Base-by-base conservation (phyloP, 1,140 invertebrate genomes). In the Heliothis subflexa region DNA sequence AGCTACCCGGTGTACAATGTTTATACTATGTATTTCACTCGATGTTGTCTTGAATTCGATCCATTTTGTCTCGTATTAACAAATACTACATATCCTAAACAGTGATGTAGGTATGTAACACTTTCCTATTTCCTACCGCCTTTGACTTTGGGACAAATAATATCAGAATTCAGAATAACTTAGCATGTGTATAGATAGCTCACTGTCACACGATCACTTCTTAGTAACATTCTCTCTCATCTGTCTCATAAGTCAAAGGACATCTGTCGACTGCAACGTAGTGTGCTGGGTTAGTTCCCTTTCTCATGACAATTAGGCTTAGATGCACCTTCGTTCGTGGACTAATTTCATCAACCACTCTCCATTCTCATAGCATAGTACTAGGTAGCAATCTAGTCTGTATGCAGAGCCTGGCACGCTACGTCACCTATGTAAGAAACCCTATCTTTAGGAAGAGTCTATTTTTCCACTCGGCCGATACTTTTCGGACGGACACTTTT, bases 361-460 rank as follows among this genome's bases (percentile, higher is more conserved):
- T 40, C 33, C 33, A 40, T 40, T 40, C 33, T 33, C 33, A 33
- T 33, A 33, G 7, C 3, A 33, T 7, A 33, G 16, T 21, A 55
- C 16, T 18, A 1, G 11, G 9, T 18, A 21, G 3, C n/a, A 16
- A 11, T 11, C 18, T 57, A 10, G 55, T 57, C 55, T 21, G 33
- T n/a, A 10, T 64, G 7, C 16, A 16, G 28, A 40, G 25, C 62
- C 61, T 47, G 12, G 21, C 64, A 52, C 47, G 21, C 64, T 68
- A 28, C 47, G 47, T 49, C 3, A 10, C 33, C 47, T 70, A n/a
- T n/a, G 21, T 45, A 40, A 10, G 28, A 25, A 14, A 13, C 47
- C 28, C 50, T 21, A 52, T 50, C 21, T 50, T 52, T 50, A 70
- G 18, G 61, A 40, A 68, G 64, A 68, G 64, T 68, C 66, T 70